These are phyloP conservation scores for Muscina levida DNA, from an alignment of 2,888 invertebrate genomes.

Conservation along the genomic window DNA sequence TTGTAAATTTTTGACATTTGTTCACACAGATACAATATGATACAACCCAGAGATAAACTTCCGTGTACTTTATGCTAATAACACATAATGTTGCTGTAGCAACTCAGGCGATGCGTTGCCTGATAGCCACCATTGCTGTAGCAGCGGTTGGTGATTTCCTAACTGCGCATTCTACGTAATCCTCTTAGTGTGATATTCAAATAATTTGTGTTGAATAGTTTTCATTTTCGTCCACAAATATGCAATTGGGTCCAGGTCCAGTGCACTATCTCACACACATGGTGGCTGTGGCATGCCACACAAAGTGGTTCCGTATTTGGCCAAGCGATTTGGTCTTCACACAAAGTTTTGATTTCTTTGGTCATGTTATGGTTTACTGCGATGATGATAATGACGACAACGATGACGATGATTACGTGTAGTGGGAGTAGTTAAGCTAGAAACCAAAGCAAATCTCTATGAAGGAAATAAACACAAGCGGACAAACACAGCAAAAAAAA, in stretches of 20 bases:
- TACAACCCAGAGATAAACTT: no score
- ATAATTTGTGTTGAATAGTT: constrained; percentile 31
- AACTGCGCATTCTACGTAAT: background rate
- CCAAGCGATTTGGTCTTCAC: no score
- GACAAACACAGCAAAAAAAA: background rate
- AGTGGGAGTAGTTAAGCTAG: constrained; percentile 42
- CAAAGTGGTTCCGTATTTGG: no score
- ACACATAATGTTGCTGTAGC: no score
- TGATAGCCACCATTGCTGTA: no score
- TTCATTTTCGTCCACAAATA: constrained; percentile 32
- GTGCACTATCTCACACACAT: background rate
- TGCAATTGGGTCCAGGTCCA: background rate
- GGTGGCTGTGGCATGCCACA: background rate
- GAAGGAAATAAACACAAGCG: background rate
- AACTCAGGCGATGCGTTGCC: no score
- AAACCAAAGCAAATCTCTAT: constrained; percentile 32
- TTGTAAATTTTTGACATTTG: no score
- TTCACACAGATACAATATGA: no score
- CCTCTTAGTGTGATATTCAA: constrained; percentile 37
- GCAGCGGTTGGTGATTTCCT: no score
- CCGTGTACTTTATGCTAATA: no score
- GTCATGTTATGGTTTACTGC: constrained; percentile 43
- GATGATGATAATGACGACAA: constrained; percentile 4
- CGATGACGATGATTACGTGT: no score
- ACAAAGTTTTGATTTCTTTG: constrained; percentile 30